Conservation (phyloP, 2,888 invertebrate genomes). For the Caenorhabditis sp. region DNA sequence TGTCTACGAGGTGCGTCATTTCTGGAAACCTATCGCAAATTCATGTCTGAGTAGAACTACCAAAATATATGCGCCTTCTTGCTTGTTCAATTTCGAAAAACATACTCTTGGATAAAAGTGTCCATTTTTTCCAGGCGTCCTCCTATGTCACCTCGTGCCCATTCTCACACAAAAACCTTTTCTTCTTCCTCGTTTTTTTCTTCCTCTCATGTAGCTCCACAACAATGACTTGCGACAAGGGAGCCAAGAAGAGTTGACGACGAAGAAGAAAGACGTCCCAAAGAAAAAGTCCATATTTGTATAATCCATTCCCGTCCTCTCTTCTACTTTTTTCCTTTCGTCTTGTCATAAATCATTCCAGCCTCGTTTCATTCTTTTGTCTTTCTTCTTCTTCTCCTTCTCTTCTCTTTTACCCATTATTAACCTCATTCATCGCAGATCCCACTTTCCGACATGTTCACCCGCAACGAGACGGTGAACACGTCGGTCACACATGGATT, state of each 20-base stretch:
- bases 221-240: constrained; percentile 49
- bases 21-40: not conserved
- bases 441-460: constrained; percentile 47
- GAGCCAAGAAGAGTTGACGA: constrained; percentile 41
- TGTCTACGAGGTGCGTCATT: not conserved
- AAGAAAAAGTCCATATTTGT: constrained; percentile 58
- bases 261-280: constrained; percentile 18
- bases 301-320: constrained; percentile 42
- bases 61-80: not conserved
- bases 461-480: constrained; percentile 63
- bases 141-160: constrained; percentile 48
- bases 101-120: constrained; percentile 27
- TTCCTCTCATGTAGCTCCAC: constrained; percentile 39
- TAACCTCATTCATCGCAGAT: constrained; percentile 12
- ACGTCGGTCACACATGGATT: constrained; percentile 58
- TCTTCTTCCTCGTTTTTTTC: constrained; percentile 24
- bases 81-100: constrained; percentile 5
- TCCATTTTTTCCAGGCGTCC: constrained; percentile 31
- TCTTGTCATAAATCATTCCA: constrained; percentile 42
- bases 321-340: constrained; percentile 5
- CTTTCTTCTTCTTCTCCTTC: not conserved
- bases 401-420: constrained; percentile 13
- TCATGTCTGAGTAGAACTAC: not conserved
- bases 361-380: constrained; percentile 11
- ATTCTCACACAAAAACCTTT: constrained; percentile 57